A percentile compares a stretch with the other conserved stretches of the same genome.
phyloP scores from a whole-genome alignment of 2,888 invertebrate genomes.

The Sinodicranocentrus sp. region DNA sequence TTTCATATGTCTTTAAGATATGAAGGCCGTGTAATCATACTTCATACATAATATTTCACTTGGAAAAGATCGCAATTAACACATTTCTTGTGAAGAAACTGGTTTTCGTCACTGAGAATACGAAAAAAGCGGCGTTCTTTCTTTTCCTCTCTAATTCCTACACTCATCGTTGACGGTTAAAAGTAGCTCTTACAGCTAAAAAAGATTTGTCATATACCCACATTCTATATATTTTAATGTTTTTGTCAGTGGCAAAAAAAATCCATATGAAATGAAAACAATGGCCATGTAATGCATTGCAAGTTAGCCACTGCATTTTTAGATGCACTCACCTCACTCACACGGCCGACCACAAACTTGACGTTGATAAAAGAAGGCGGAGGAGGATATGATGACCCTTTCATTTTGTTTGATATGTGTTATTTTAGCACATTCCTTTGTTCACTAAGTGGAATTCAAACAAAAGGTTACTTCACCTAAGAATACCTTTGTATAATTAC shows the following conservation, averaged over 20 bases:
- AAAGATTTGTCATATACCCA: not conserved
- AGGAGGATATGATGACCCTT: constrained; percentile 64
- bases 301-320: not conserved
- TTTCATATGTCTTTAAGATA: constrained; percentile 43
- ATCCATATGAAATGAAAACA: no score
- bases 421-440: constrained; percentile 41
- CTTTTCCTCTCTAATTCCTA: constrained; percentile 10
- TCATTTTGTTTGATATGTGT: constrained; percentile 30
- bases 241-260: not conserved
- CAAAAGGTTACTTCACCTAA: constrained; percentile 41
- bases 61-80: constrained; percentile 51
- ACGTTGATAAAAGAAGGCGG: constrained; percentile 47
- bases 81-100: constrained; percentile 55
- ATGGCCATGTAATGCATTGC: no score
- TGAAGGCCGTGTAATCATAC: constrained; percentile 56
- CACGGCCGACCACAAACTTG: constrained; percentile 2
- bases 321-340: not conserved
- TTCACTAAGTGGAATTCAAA: constrained; percentile 22
- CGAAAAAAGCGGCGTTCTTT: constrained; percentile 13
- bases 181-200: not conserved
- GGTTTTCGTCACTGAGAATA: constrained; percentile 42
- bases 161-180: not conserved
- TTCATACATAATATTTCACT: constrained; percentile 25
- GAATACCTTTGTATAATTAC: constrained; percentile 11
- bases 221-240: not conserved